Conservation (phyloP, 2,888 invertebrate genomes). For the Nebria salina region DNA sequence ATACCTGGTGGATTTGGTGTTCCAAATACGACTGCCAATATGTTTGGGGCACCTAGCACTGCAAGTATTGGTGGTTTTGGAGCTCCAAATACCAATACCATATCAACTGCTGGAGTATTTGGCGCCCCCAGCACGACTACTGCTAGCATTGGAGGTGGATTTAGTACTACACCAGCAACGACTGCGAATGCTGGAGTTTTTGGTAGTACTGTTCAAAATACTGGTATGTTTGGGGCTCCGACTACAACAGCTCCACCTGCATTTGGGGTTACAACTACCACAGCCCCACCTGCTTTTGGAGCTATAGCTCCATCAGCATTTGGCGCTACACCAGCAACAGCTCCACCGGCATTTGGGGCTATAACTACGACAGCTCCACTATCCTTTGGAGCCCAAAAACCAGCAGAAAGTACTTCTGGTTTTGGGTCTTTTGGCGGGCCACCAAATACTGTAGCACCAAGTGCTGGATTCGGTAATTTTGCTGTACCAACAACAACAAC, state of each 20-base stretch:
- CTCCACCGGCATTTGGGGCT: constrained; percentile 38
- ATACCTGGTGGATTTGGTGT: constrained; percentile 25
- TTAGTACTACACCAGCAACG: constrained; percentile 4
- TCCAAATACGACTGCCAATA: constrained; percentile 6
- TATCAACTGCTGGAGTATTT: constrained; percentile 30
- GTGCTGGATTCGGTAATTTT: constrained; percentile 24
- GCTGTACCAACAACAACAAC: constrained; percentile 9
- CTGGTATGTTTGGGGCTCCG: constrained; percentile 30
- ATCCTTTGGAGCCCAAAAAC: constrained; percentile 37
- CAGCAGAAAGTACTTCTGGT: constrained; percentile 21
- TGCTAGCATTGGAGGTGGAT: constrained; percentile 9
- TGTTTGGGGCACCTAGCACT: constrained; percentile 15
- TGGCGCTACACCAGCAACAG: constrained; percentile 30
- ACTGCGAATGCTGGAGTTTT: constrained; percentile 27
- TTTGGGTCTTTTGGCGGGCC: constrained; percentile 30
- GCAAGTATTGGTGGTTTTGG: constrained; percentile 38
- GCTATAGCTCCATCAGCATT: constrained; percentile 40
- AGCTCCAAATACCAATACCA: constrained; percentile 14
- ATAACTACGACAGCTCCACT: constrained; percentile 24
- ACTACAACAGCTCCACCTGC: constrained; percentile 29
- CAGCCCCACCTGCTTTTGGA: constrained; percentile 38
- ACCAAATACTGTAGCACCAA: constrained; percentile 21
- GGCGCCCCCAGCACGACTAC: constrained; percentile 26
- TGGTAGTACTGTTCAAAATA: constrained; percentile 32
- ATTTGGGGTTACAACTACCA: constrained; percentile 38